Evolutionary conservation across 30 jellyfish, hydroid and myxozoan species (phyloP).

Genomic region (Sanderia malayensis): DNA sequence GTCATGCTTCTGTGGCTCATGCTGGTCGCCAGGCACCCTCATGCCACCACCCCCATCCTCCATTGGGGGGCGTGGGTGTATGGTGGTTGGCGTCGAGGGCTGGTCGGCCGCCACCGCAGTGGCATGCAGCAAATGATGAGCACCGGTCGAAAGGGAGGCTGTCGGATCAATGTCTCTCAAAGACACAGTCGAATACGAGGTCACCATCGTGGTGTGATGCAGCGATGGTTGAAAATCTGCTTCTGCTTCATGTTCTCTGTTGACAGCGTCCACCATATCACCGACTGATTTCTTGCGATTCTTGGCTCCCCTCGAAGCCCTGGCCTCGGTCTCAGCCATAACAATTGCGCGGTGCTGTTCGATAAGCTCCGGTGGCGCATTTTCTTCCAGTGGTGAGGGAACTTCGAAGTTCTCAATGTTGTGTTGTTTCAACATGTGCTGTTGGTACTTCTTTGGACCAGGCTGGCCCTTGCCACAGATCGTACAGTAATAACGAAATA

Average conservation of each 20-base stretch:
- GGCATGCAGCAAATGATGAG: conserved; percentile 49
- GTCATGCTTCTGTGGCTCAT: conserved; percentile 46
- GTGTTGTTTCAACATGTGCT: conserved; percentile 90
- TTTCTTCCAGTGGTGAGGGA: conserved; percentile 84
- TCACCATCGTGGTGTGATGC: conserved; percentile 66
- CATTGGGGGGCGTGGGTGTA: conserved; percentile 69
- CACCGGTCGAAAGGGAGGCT: conserved; percentile 40
- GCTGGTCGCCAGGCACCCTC: conserved; percentile 42
- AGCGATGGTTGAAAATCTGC: conserved; percentile 45
- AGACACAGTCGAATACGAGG: conserved; percentile 64
- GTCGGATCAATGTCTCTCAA: conserved; percentile 59
- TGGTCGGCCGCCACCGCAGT: conserved; percentile 59
- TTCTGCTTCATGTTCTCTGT: conserved; percentile 31
- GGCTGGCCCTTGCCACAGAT: conserved; percentile 98
- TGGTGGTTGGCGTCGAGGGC: conserved; percentile 63
- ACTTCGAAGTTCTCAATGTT: conserved; percentile 86
- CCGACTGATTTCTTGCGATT: conserved; percentile 67
- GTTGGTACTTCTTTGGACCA: conserved; percentile 93
- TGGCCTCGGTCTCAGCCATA: conserved; percentile 83
- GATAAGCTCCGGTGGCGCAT: conserved; percentile 78
- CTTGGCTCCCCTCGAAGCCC: conserved; percentile 85
- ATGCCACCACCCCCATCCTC: conserved; percentile 30
- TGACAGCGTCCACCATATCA: conserved; percentile 24
- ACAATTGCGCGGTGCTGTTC: conserved; percentile 92
- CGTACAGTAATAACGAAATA: conserved; percentile 90